Conservation (phyloP, 2,888 invertebrate genomes). For the Ormyrus nitidulus region DNA sequence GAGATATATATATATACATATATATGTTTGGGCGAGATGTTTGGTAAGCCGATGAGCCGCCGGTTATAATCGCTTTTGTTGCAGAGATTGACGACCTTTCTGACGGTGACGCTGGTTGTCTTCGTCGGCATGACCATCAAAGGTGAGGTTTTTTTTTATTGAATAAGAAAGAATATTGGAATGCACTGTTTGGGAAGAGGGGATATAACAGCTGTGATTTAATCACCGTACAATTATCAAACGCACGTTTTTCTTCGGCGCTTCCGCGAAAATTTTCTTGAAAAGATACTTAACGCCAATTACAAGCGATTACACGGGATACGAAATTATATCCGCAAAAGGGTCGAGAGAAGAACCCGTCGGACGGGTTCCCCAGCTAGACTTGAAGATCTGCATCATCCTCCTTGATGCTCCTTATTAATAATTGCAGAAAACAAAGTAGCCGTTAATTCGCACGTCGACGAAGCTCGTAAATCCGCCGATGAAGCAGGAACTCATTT, state of each 20-base stretch:
- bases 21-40: no score
- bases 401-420: background rate
- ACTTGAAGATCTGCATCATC: background rate
- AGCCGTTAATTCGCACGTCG: no score
- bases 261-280: background rate
- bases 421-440: no score
- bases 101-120: slow-evolving; percentile 92
- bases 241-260: background rate
- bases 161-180: background rate
- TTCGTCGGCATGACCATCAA: slow-evolving; percentile 95
- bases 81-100: slow-evolving; percentile 94
- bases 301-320: background rate
- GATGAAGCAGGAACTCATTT: no score
- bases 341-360: background rate
- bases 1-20: background rate
- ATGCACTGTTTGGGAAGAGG: background rate
- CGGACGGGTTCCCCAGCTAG: background rate
- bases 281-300: background rate
- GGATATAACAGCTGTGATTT: background rate
- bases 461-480: no score
- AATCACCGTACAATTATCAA: background rate
- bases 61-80: slow-evolving; percentile 67
- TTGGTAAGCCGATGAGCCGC: background rate
- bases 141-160: slow-evolving; percentile 80
- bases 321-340: background rate